phyloP scores from a whole-genome alignment of 2,113 vertebrate genomes.

The Paramormyrops kingsleyae region DNA sequence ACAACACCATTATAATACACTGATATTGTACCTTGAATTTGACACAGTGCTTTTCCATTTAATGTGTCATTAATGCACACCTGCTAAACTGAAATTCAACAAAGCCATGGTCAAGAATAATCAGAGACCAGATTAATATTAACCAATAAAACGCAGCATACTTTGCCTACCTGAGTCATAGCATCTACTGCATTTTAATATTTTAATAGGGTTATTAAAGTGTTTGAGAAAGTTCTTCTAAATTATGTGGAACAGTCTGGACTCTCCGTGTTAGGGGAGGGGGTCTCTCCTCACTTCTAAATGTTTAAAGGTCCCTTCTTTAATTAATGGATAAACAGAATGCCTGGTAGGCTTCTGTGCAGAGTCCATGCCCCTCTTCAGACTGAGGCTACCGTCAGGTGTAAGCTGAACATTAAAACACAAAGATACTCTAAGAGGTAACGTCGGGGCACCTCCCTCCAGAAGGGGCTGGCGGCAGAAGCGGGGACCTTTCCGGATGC shows the following conservation, averaged over 20 bases:
- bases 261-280: not conserved
- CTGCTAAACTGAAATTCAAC: not conserved
- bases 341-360: constrained; percentile 29
- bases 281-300: constrained; percentile 6
- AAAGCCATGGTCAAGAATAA: not conserved
- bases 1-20: not conserved
- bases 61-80: not conserved
- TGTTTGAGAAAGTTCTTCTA: not conserved
- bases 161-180: not conserved
- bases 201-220: not conserved
- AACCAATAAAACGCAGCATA: not conserved
- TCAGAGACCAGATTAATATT: not conserved
- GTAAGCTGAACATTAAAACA: constrained; percentile 29
- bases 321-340: constrained; percentile 48
- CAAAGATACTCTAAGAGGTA: constrained; percentile 26
- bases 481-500: not conserved
- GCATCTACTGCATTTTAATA: not conserved
- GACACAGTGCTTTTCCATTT: not conserved
- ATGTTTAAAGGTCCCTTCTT: constrained; percentile 63
- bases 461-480: not conserved
- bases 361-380: constrained; percentile 18
- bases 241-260: not conserved
- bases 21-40: not conserved
- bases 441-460: constrained; percentile 12
- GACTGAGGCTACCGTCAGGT: constrained; percentile 47